A percentile compares a stretch with the other conserved stretches of the same genome.
These are phyloP conservation scores for Macroramphosus scolopax DNA, from an alignment of 2,797 vertebrate species.

Conservation along the genomic window DNA sequence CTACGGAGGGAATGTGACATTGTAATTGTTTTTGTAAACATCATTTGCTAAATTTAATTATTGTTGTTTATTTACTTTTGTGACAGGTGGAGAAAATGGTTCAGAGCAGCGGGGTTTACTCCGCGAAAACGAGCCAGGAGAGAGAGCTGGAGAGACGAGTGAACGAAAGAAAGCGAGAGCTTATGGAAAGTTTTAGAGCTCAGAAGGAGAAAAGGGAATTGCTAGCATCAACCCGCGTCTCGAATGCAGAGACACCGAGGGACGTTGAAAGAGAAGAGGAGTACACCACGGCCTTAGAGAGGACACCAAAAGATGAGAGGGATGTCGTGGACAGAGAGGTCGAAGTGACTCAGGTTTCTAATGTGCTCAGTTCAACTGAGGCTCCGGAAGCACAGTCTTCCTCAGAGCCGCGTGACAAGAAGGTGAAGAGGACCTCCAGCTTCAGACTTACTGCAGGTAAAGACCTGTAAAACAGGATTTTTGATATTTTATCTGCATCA, in stretches of 20 bases:
- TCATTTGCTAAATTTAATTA: not conserved
- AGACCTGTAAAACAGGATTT: not conserved
- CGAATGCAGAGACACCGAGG: constrained; percentile 2
- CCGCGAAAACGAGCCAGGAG: constrained; percentile 32
- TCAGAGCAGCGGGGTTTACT: constrained; percentile 41
- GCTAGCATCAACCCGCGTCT: not conserved
- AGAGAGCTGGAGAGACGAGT: constrained; percentile 44
- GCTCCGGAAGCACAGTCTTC: not conserved
- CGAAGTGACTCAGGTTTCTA: constrained; percentile 23
- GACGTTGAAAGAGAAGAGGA: not conserved
- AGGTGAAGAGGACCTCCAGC: constrained; percentile 40
- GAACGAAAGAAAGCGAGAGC: constrained; percentile 33
- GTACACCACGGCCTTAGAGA: constrained; percentile 4
- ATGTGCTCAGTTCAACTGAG: constrained; percentile 50
- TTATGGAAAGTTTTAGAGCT: constrained; percentile 41
- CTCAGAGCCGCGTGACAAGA: not conserved
- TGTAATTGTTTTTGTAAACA: not conserved
- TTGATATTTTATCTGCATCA: constrained; percentile 1
- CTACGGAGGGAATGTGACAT: not conserved
- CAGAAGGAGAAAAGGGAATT: constrained; percentile 28
- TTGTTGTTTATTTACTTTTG: constrained; percentile 11
- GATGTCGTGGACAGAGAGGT: constrained; percentile 22
- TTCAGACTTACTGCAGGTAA: constrained; percentile 71
- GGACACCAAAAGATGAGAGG: constrained; percentile 6
- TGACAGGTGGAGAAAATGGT: constrained; percentile 72